Conservation (phyloP, 2,888 invertebrate genomes). For the Fabriciana adippe region DNA sequence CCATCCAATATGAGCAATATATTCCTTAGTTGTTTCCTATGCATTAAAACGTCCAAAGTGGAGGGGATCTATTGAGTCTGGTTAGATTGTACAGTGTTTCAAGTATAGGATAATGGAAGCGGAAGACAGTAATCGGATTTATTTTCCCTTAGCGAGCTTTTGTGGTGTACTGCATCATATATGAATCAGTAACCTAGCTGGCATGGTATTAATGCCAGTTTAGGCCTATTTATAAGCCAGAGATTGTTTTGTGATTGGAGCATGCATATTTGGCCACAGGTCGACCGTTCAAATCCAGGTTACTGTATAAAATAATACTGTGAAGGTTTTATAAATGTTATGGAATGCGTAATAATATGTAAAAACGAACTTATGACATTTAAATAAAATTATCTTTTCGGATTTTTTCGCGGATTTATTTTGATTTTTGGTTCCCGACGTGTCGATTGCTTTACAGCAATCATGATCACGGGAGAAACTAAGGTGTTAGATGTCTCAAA, state of each 20-base stretch:
- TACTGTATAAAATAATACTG: no score
- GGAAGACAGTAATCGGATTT: constrained; percentile 42
- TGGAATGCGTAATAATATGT: no score
- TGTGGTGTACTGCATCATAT: constrained; percentile 15
- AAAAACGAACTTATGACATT: no score
- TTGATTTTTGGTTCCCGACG: no score
- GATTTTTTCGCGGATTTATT: no score
- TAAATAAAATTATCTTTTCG: no score
- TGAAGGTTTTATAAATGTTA: no score
- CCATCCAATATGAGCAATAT: no score
- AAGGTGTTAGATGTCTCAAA: no score
- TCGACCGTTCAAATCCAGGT: no score
- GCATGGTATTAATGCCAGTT: constrained; percentile 6
- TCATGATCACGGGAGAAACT: no score
- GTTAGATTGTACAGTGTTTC: constrained; percentile 18
- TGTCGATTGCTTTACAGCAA: no score
- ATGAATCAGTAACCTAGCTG: constrained; percentile 17
- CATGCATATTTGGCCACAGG: not conserved
- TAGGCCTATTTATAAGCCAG: not conserved
- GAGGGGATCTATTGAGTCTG: constrained; percentile 25
- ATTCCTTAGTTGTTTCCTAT: not conserved
- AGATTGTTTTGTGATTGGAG: not conserved
- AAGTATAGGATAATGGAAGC: constrained; percentile 42
- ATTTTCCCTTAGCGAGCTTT: constrained; percentile 38
- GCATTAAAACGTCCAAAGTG: not conserved